Percentiles rank a stretch among this genome's conserved stretches.
Evolutionary conservation across 2,888 invertebrate genomes (phyloP).

Genomic region (Cerceris ruficornis): DNA sequence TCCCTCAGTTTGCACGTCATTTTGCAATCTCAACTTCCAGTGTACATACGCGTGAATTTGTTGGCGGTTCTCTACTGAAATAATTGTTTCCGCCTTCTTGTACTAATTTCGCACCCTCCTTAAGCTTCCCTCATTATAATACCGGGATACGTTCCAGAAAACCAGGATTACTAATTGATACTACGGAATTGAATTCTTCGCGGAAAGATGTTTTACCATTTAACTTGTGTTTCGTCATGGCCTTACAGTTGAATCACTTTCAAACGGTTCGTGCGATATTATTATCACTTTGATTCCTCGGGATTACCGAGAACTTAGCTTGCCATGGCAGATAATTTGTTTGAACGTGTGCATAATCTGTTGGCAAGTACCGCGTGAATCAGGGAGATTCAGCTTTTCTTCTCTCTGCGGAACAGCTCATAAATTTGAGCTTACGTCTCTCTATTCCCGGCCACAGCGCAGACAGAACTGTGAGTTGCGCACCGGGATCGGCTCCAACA

Average conservation of each 20-base stretch:
- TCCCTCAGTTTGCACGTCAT: constrained; percentile 82
- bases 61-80: constrained; percentile 70
- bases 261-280: too few relatives aligned
- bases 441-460: constrained; percentile 62
- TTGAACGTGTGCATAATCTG: constrained; percentile 48
- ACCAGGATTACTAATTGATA: not conserved
- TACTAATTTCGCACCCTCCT: constrained; percentile 59
- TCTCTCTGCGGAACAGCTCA: constrained; percentile 72
- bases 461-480: constrained; percentile 66
- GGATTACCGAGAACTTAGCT: too few relatives aligned
- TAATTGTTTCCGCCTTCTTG: constrained; percentile 67
- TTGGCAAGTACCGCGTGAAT: constrained; percentile 59
- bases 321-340: too few relatives aligned
- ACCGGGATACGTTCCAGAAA: constrained; percentile 43
- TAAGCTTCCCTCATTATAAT: constrained; percentile 19
- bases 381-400: constrained; percentile 66
- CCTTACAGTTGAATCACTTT: too few relatives aligned
- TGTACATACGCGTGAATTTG: constrained; percentile 77
- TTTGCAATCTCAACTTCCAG: constrained; percentile 79
- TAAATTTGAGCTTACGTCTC: constrained; percentile 72
- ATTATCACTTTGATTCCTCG: too few relatives aligned
- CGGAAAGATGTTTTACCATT: too few relatives aligned
- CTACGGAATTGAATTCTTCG: too few relatives aligned
- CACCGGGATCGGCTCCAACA: constrained; percentile 62
- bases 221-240: too few relatives aligned